These are phyloP conservation scores for Nebria brevicollis DNA, from an alignment of 2,888 invertebrate species.

Conservation along the genomic window DNA sequence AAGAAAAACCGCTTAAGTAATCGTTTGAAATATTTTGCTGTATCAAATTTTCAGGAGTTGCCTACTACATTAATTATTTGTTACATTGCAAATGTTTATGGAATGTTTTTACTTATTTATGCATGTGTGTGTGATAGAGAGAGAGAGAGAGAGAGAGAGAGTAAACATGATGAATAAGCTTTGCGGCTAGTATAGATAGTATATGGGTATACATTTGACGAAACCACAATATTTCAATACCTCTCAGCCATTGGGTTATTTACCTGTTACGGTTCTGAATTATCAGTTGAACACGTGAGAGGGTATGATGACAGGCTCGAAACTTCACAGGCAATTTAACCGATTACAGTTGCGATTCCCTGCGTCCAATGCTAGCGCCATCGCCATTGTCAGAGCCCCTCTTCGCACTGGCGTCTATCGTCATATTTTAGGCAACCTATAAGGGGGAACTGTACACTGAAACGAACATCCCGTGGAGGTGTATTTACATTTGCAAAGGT, in stretches of 20 bases:
- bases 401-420: background rate
- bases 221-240: background rate
- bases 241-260: background rate
- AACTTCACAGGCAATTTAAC: constrained; percentile 45
- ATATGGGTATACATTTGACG: too few relatives aligned
- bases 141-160: too few relatives aligned
- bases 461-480: background rate
- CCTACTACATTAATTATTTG: too few relatives aligned
- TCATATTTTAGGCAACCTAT: background rate
- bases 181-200: too few relatives aligned
- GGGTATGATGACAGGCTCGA: constrained; percentile 39
- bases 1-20: too few relatives aligned
- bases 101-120: too few relatives aligned
- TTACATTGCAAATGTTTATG: too few relatives aligned
- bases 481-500: background rate
- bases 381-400: background rate
- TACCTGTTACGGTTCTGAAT: constrained; percentile 10
- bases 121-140: too few relatives aligned
- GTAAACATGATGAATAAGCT: too few relatives aligned
- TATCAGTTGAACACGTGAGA: background rate
- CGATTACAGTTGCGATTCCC: constrained; percentile 40
- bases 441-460: background rate
- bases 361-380: background rate
- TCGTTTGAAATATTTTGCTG: too few relatives aligned
- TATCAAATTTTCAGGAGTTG: too few relatives aligned